These are phyloP conservation scores for Colius striatus DNA, from an alignment of 2,113 vertebrate species.

Conservation along the genomic window DNA sequence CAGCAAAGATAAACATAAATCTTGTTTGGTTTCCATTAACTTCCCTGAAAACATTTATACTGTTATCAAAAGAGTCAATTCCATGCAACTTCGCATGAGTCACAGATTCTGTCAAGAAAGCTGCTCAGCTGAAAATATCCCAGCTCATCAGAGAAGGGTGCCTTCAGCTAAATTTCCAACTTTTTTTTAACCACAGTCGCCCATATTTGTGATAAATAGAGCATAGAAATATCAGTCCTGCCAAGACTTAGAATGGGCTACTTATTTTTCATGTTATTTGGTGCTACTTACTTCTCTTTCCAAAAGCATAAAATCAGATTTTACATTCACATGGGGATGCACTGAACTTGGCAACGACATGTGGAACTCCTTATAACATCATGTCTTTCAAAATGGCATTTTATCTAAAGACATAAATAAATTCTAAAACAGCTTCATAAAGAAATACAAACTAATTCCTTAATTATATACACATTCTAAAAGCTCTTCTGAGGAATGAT, in stretches of 20 bases:
- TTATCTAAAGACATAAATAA: neutral
- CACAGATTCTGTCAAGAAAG: neutral
- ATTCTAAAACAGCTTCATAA: neutral
- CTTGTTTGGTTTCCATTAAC: neutral
- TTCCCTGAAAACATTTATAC: neutral
- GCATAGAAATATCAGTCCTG: too few relatives aligned
- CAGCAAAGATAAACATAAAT: neutral
- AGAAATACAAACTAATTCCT: neutral
- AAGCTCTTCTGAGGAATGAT: neutral
- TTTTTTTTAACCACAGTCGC: neutral
- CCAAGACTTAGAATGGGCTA: neutral
- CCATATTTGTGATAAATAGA: too few relatives aligned
- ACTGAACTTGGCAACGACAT: neutral
- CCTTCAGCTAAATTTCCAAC: neutral
- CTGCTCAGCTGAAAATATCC: neutral
- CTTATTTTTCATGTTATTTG: neutral
- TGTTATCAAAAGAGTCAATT: neutral
- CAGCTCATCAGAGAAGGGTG: neutral
- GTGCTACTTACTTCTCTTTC: neutral
- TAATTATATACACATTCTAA: neutral
- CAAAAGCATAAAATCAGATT: neutral
- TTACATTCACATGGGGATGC: fast-evolving
- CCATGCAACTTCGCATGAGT: neutral
- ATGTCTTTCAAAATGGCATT: neutral
- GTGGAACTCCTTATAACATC: neutral